Conservation (phyloP, 2,113 vertebrate species). For the Chauna torquata region DNA sequence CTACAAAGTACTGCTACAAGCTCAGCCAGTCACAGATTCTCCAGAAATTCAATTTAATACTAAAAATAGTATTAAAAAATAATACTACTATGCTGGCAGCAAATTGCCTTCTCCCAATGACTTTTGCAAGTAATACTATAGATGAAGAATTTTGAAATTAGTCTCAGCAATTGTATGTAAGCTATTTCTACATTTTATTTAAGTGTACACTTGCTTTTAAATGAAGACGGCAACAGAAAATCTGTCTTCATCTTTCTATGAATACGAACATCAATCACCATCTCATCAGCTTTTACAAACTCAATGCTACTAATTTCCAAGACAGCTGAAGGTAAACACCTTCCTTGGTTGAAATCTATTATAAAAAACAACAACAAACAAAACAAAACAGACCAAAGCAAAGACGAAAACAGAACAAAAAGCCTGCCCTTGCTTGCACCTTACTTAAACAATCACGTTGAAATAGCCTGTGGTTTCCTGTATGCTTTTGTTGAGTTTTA, state of each 20-base stretch:
- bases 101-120: background rate
- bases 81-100: background rate
- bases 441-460: background rate
- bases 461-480: constrained; percentile 1
- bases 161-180: background rate
- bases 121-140: background rate
- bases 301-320: background rate
- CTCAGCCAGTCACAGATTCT: background rate
- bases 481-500: background rate
- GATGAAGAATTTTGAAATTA: background rate
- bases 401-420: background rate
- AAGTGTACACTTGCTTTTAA: background rate
- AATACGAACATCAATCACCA: background rate
- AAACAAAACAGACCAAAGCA: background rate
- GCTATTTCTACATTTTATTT: background rate
- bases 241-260: background rate
- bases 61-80: background rate
- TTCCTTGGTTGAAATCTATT: background rate
- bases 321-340: background rate
- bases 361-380: background rate
- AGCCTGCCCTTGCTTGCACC: constrained; percentile 1
- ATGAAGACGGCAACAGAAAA: background rate
- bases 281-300: background rate
- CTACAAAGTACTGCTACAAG: background rate
- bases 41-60: background rate